Conservation (phyloP, 2,113 vertebrate species). For the Erinaceus europaeus region DNA sequence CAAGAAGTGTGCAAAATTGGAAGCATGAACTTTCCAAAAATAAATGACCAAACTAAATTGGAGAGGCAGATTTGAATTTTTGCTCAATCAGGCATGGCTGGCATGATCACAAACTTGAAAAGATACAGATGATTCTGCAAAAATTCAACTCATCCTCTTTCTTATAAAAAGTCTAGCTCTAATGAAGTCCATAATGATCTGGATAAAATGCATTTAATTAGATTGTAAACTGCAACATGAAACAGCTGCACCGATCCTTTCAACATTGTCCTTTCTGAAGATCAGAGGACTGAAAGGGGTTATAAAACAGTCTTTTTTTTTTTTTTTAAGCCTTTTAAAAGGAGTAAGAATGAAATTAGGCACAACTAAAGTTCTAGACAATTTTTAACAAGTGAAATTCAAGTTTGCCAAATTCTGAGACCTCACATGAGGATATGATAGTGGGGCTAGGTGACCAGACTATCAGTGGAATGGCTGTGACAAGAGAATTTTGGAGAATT, state of each 20-base stretch:
- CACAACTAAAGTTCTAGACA: slow-evolving; percentile 58
- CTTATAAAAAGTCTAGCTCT: slow-evolving; percentile 43
- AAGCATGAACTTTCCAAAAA: slow-evolving; percentile 49
- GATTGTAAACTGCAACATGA: slow-evolving; percentile 69
- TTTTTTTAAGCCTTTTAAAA: slow-evolving; percentile 59
- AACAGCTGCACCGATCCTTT: slow-evolving; percentile 65
- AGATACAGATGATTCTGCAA: slow-evolving; percentile 54
- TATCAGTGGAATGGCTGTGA: slow-evolving; percentile 63
- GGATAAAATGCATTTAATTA: slow-evolving; percentile 71
- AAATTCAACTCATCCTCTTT: slow-evolving; percentile 58
- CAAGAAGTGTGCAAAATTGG: slow-evolving; percentile 24
- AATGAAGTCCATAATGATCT: slow-evolving; percentile 71
- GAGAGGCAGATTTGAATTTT: neutral
- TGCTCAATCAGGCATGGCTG: slow-evolving; percentile 20
- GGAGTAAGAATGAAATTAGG: slow-evolving; percentile 47
- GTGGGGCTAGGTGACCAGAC: slow-evolving; percentile 58
- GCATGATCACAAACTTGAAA: slow-evolving; percentile 63
- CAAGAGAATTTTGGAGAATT: slow-evolving; percentile 73
- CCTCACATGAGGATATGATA: slow-evolving; percentile 44
- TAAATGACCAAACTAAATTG: slow-evolving; percentile 39
- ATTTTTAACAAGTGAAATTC: slow-evolving; percentile 55
- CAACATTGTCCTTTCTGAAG: slow-evolving; percentile 60
- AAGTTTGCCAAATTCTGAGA: slow-evolving; percentile 24
- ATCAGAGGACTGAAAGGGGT: slow-evolving; percentile 52
- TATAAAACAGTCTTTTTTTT: slow-evolving; percentile 59